phyloP scores from a whole-genome alignment of 2,797 vertebrate species.

The Acestrorhynchus altus region DNA sequence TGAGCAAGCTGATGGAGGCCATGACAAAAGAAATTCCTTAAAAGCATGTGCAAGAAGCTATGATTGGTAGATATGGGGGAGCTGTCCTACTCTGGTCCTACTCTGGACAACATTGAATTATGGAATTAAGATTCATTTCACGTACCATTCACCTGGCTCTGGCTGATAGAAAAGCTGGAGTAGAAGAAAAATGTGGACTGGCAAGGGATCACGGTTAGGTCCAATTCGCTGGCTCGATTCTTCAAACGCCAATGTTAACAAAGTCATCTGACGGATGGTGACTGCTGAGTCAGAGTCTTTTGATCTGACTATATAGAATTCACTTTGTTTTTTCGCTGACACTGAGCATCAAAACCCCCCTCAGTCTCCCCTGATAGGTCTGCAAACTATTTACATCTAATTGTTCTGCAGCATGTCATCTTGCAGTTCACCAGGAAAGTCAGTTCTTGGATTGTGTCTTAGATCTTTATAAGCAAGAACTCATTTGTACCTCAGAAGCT shows the following conservation, averaged over 20 bases:
- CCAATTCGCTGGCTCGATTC: background rate
- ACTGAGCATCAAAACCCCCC: background rate
- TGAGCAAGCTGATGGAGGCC: background rate
- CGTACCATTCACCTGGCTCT: background rate
- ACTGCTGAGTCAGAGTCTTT: slow-evolving; percentile 14
- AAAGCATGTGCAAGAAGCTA: background rate
- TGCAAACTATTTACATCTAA: slow-evolving; percentile 27
- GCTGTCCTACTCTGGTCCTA: background rate
- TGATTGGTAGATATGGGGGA: background rate
- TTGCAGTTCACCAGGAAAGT: slow-evolving; percentile 2
- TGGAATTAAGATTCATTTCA: slow-evolving; percentile 1
- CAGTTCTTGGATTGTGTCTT: slow-evolving; percentile 15
- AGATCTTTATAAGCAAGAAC: slow-evolving; percentile 3
- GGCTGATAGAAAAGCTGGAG: background rate
- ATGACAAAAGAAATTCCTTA: background rate
- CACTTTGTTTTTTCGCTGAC: slow-evolving; percentile 29
- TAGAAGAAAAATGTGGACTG: background rate
- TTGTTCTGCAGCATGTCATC: slow-evolving; percentile 27
- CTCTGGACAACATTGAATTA: background rate
- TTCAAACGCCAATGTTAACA: slow-evolving; percentile 2
- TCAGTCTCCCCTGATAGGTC: slow-evolving; percentile 9
- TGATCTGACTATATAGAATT: slow-evolving; percentile 23
- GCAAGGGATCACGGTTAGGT: background rate
- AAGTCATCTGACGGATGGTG: background rate
- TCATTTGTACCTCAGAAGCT: slow-evolving; percentile 13